A percentile compares a stretch with the other conserved stretches of the same genome.
These are phyloP conservation scores for Encarsia formosa DNA, from an alignment of 2,888 invertebrate genomes.

Conservation along the genomic window DNA sequence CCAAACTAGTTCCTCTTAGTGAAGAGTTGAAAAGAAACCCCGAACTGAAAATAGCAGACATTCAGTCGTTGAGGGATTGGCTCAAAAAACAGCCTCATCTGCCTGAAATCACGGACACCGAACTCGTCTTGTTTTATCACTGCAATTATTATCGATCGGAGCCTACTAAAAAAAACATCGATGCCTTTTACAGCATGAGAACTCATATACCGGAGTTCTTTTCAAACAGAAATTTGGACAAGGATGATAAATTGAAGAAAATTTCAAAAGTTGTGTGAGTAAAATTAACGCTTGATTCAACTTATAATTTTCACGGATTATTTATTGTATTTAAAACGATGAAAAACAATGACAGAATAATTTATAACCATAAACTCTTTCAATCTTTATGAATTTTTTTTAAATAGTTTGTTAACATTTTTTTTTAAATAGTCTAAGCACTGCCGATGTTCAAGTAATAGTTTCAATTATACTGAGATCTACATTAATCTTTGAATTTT, in stretches of 20 bases:
- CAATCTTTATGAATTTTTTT: too few species aligned
- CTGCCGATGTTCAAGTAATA: too few species aligned
- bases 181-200: conserved; percentile 64
- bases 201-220: conserved; percentile 57
- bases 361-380: too few species aligned
- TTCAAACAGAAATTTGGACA: conserved; percentile 51
- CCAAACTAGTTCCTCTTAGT: conserved; percentile 46
- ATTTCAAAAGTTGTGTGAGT: conserved; percentile 47
- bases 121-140: conserved; percentile 64
- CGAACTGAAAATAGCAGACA: conserved; percentile 60
- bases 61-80: conserved; percentile 62
- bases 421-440: too few species aligned
- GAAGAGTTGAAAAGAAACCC: conserved; percentile 62
- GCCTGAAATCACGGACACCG: conserved; percentile 57
- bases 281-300: too few species aligned
- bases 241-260: conserved; percentile 50
- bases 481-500: too few species aligned
- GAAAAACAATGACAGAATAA: too few species aligned
- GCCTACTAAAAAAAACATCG: conserved; percentile 66
- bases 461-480: too few species aligned
- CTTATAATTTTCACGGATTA: too few species aligned
- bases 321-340: too few species aligned
- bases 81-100: conserved; percentile 66
- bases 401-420: too few species aligned
- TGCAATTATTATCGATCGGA: conserved; percentile 67